A percentile compares a stretch with the other conserved stretches of the same genome.
phyloP scores from a whole-genome alignment of 30 jellyfish, hydroid and myxozoan species.

The Aurelia sp. region DNA sequence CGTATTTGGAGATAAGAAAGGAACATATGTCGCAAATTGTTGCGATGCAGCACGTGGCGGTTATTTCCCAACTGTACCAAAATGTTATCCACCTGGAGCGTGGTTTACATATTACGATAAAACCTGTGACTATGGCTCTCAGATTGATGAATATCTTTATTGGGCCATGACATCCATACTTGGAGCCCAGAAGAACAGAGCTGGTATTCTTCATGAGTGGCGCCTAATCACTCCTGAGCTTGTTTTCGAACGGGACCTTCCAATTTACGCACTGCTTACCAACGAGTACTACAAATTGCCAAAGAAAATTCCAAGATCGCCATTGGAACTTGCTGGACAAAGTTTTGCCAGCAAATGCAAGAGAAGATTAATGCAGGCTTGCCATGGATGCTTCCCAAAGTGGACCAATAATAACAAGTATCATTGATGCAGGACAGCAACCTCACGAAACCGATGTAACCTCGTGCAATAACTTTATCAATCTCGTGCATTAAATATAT shows the following conservation, averaged over 20 bases:
- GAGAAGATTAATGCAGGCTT: no score
- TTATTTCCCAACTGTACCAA: slow-evolving; percentile 32
- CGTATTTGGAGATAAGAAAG: slow-evolving; percentile 43
- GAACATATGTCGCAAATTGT: slow-evolving; percentile 39
- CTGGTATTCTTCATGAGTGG: slow-evolving; percentile 51
- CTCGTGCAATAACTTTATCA: no score
- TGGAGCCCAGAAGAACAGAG: slow-evolving; percentile 51
- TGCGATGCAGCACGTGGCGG: slow-evolving; percentile 72
- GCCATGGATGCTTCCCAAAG: no score
- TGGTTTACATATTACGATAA: slow-evolving; percentile 63
- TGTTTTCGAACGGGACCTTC: slow-evolving; percentile 25
- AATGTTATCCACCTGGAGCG: slow-evolving; percentile 40
- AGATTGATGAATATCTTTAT: slow-evolving; percentile 40
- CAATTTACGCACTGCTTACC: slow-evolving; percentile 29
- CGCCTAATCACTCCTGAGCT: slow-evolving; percentile 19
- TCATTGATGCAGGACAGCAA: no score
- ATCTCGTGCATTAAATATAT: no score
- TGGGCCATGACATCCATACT: slow-evolving; percentile 64
- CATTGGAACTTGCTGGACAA: no score
- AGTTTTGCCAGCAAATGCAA: no score
- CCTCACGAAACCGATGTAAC: no score
- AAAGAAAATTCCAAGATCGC: slow-evolving; percentile 5
- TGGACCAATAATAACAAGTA: no score
- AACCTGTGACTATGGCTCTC: slow-evolving; percentile 36
- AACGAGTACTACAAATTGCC: slow-evolving; percentile 23